These are phyloP conservation scores for Bolinopsis microptera DNA, from an alignment of 37 sponge, comb jelly and placozoan genomes.

Conservation along the genomic window DNA sequence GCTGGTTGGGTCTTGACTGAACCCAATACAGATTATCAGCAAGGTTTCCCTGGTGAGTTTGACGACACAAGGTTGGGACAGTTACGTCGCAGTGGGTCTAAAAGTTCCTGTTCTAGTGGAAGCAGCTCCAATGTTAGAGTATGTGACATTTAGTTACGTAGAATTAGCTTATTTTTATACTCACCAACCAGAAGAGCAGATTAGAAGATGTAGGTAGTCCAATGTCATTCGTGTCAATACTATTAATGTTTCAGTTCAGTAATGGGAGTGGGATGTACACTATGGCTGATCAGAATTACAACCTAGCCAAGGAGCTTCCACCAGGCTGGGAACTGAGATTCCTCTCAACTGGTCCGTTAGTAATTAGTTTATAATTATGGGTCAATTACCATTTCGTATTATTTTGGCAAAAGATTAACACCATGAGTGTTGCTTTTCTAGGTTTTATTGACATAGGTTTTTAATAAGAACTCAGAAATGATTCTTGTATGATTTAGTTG, in stretches of 20 bases:
- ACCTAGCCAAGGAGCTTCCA: slow-evolving; percentile 15
- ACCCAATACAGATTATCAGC: not conserved
- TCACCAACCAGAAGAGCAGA: too few relatives aligned
- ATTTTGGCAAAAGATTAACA: too few relatives aligned
- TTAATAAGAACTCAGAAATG: too few relatives aligned
- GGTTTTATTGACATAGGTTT: too few relatives aligned
- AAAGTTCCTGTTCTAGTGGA: slow-evolving; percentile 34
- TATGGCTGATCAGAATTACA: slow-evolving; percentile 8
- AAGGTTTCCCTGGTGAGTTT: not conserved
- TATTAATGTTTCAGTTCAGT: not conserved
- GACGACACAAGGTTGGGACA: slow-evolving; percentile 14
- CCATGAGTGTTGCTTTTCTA: too few relatives aligned
- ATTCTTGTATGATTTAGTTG: too few relatives aligned
- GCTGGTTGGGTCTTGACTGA: not conserved
- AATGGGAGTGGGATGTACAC: not conserved
- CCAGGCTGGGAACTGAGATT: slow-evolving; percentile 25
- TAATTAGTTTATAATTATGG: too few relatives aligned
- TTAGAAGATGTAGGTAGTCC: too few relatives aligned
- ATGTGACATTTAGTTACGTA: too few relatives aligned
- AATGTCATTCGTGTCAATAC: too few relatives aligned
- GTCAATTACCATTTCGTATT: too few relatives aligned
- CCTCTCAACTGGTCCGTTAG: slow-evolving; percentile 1
- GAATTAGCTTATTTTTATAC: too few relatives aligned
- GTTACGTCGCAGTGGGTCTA: slow-evolving; percentile 10
- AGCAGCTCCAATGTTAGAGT: slow-evolving; percentile 23